Base-by-base conservation (phyloP, 1,140 invertebrate species). In the Meloidogyne hapla region DNA sequence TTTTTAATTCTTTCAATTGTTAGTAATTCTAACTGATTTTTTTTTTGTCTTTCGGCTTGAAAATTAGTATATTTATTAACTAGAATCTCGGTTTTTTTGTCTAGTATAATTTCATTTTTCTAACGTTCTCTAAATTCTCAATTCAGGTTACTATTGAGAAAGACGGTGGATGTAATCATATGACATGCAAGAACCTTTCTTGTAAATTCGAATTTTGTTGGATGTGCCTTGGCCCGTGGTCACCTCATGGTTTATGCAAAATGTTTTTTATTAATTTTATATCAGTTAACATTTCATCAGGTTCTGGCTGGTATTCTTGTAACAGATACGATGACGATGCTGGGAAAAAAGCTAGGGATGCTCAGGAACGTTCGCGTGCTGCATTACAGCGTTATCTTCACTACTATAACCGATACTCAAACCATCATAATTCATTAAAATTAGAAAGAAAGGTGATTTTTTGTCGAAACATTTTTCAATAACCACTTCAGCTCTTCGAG, bases 381-480 rank as follows among this genome's bases (percentile, higher is more conserved):
- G 94, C 94, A 23, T 88, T 92, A 18, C 94, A 94, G 87, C 92
- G 96, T 80, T 99, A 99, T 89, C 89, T 99, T 72, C 97, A 98
- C 90, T 99, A 98, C 88, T 99, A 94, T 88, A 98, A 98, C 90
- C 92, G 96, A 69, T 98, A 98, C 88, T 96, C 97, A 93, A 98
- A 98, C 90, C 96, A 98, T 89, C 96, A 97, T 93, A 94, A 98
- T 88, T 96, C 94, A 78, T 90, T 98, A 79, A 96, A 96, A 89
- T 96, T 99, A 89, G 96, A 99, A 89, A 92, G 94, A 88, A 98
- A 98, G 90, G 89, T 90, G 21, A 21, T 25, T 28, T 45, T 71
- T 71, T 74, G n/a, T 25, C 2, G 13, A 21, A 66, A 2, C 13
- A 18, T 76, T 76, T 21, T 9, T 63, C 2, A 10, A 5, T 77